Base-by-base conservation (phyloP, 2,888 invertebrate genomes). In the Xanthia icteritia region DNA sequence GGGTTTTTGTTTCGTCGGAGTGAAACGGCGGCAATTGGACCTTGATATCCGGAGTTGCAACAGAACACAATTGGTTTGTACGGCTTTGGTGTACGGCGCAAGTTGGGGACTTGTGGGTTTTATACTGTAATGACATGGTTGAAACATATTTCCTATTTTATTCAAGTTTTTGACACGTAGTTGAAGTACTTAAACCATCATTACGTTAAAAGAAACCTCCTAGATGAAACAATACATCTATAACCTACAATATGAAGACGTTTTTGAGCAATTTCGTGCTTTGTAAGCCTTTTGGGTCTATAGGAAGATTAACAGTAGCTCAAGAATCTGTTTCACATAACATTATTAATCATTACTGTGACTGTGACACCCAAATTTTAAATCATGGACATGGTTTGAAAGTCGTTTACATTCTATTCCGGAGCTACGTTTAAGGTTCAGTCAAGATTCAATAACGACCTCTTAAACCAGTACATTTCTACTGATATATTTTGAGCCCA, bases 21-120 rank as follows among this genome's bases (percentile, higher is more conserved):
- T 95, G 95, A 95, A 96, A 96, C 95, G 93, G 92, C 89, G 89
- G 90, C 94, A 96, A 96, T 92, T 95, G 94, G 96, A 95, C 96
- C 96, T 96, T 96, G 96, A 95, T 96, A 94, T 96, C 96, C 96
- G 95, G 93, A 89, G 92, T 95, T 95, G 92, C 95, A 90, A 93
- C 94, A 94, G 90, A 88, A 89, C 84, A 88, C 89, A 88, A 88
- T 89, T 82, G 85, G 78, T 79, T 89, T 87, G 84, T 84, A 85
- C 80, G 79, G 87, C 48, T 77, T 61, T 76, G 71, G 83, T 81
- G 63, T 80, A 79, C 83, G 86, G 88, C 81, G 82, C 86, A 90
- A 92, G 90, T 91, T 83, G 80, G 74, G 79, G 89, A 84, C 90
- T 90, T 68, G 51, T 64, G 20, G 42, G 64, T 69, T 63, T n/a